Evolutionary conservation across 2,797 vertebrate species (phyloP).

Genomic region (Champsocephalus gunnari): DNA sequence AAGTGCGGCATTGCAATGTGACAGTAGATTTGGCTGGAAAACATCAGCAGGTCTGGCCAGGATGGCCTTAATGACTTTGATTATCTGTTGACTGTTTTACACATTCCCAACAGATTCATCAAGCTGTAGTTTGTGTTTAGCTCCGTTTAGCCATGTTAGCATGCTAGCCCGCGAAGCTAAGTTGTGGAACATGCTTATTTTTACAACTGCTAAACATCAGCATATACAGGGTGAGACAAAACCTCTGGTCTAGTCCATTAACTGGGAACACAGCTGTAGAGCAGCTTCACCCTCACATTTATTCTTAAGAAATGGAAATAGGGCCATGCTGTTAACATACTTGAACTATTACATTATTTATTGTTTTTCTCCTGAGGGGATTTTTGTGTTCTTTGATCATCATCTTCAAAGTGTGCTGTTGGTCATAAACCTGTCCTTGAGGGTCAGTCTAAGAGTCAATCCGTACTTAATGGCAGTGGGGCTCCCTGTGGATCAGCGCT

Average conservation of each 20-base stretch:
- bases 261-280: not conserved
- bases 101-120: too few species aligned
- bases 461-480: not conserved
- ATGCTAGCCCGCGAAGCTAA: not conserved
- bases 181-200: not conserved
- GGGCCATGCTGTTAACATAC: not conserved
- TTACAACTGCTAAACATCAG: not conserved
- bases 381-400: slow-evolving; percentile 7
- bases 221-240: not conserved
- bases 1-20: not conserved
- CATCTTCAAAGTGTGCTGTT: not conserved
- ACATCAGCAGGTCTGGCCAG: not conserved
- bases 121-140: not conserved
- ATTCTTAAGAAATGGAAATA: not conserved
- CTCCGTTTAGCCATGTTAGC: not conserved
- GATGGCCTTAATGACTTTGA: not conserved
- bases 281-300: not conserved
- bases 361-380: not conserved
- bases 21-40: not conserved
- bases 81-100: not conserved
- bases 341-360: not conserved
- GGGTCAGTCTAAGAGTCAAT: not conserved
- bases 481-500: not conserved
- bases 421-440: slow-evolving; percentile 6
- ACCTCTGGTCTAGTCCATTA: not conserved